Percentiles rank a stretch among this genome's conserved stretches.
phyloP scores from a whole-genome alignment of 2,797 vertebrate genomes.

The Synaphobranchus kaupii region DNA sequence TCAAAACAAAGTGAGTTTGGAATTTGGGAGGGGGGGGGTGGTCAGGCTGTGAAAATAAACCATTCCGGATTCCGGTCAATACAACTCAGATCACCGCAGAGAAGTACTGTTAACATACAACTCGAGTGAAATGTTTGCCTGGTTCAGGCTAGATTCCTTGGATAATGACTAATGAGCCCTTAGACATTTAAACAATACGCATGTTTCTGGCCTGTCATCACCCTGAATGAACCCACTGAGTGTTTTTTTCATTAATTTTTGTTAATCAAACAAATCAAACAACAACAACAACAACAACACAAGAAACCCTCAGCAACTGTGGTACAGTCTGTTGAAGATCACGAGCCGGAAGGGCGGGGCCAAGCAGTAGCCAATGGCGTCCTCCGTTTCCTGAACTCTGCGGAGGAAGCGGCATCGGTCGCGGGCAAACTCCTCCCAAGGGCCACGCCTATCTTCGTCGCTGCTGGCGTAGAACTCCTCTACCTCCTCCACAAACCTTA shows the following conservation, averaged over 20 bases:
- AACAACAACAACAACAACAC: constrained; percentile 46
- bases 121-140: constrained; percentile 30
- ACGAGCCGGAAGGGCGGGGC: constrained; percentile 71
- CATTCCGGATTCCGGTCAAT: constrained; percentile 26
- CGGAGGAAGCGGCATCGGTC: constrained; percentile 88
- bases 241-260: constrained; percentile 24
- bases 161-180: constrained; percentile 46
- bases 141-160: constrained; percentile 26
- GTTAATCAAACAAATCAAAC: constrained; percentile 30
- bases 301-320: constrained; percentile 49
- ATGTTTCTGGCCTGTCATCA: constrained; percentile 22
- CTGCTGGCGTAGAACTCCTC: constrained; percentile 85
- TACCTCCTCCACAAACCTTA: constrained; percentile 87
- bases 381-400: constrained; percentile 87
- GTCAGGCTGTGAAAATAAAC: constrained; percentile 18
- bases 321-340: constrained; percentile 67
- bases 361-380: constrained; percentile 83
- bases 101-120: constrained; percentile 22
- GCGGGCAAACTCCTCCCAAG: constrained; percentile 91
- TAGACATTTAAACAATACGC: constrained; percentile 22
- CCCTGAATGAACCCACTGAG: constrained; percentile 44
- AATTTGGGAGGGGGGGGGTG: neutral
- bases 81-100: constrained; percentile 28
- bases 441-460: constrained; percentile 86
- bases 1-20: constrained; percentile 14